phyloP scores from a whole-genome alignment of 1,140 invertebrate species.

The Pogonomyrmex barbatus region DNA sequence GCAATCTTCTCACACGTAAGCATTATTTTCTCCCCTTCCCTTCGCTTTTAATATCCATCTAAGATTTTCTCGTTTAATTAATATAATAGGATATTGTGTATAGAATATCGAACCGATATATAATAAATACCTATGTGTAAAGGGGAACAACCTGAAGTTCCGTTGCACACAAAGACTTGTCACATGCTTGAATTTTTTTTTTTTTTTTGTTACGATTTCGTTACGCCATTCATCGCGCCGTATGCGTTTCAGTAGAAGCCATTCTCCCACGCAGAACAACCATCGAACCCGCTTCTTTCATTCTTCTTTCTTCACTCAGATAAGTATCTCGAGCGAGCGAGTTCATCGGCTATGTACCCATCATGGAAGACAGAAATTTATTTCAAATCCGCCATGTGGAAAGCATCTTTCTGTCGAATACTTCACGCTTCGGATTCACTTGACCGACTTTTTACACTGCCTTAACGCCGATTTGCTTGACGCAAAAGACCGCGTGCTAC shows the following conservation, averaged over 20 bases:
- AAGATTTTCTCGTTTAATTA: neutral
- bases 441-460: slow-evolving; percentile 74
- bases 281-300: slow-evolving; percentile 79
- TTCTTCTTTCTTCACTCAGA: slow-evolving; percentile 67
- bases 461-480: slow-evolving; percentile 52
- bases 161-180: slow-evolving; percentile 70
- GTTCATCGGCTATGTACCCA: slow-evolving; percentile 18
- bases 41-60: neutral
- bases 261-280: slow-evolving; percentile 83
- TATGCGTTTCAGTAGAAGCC: slow-evolving; percentile 52
- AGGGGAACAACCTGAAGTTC: slow-evolving; percentile 20
- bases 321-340: slow-evolving; percentile 64
- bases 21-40: neutral
- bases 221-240: slow-evolving; percentile 68
- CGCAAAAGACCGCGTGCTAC: neutral
- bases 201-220: slow-evolving; percentile 71
- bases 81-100: neutral
- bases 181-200: slow-evolving; percentile 74
- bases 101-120: neutral
- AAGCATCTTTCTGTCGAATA: slow-evolving; percentile 71
- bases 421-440: slow-evolving; percentile 71
- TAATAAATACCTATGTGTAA: slow-evolving; percentile 33
- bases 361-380: slow-evolving; percentile 71
- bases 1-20: slow-evolving; percentile 5
- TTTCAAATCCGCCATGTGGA: slow-evolving; percentile 75